A percentile compares a stretch with the other conserved stretches of the same genome.
These are phyloP conservation scores for Drosophila fuyamai DNA, from an alignment of 1,140 invertebrate genomes.

Conservation along the genomic window DNA sequence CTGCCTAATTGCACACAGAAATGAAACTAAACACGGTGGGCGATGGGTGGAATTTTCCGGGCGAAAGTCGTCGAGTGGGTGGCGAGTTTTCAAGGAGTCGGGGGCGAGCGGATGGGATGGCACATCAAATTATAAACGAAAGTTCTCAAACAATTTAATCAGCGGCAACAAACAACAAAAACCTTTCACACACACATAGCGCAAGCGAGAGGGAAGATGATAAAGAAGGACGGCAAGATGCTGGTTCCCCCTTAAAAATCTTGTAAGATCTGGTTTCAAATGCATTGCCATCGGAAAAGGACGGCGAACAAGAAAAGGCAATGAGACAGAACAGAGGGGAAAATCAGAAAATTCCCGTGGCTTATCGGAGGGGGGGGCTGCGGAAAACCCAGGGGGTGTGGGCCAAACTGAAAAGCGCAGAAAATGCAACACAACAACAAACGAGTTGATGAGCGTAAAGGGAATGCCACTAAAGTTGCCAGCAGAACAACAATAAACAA, in stretches of 20 bases:
- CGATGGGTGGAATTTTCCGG: constrained; percentile 26
- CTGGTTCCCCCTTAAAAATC: constrained; percentile 58
- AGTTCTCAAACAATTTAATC: constrained; percentile 77
- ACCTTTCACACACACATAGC: constrained; percentile 36
- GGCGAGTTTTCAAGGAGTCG: constrained; percentile 13
- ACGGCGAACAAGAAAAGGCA: constrained; percentile 30
- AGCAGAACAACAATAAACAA: constrained; percentile 11
- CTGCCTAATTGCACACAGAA: constrained; percentile 63
- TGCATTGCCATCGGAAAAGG: constrained; percentile 51
- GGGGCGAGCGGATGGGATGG: constrained; percentile 26
- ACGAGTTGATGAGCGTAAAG: constrained; percentile 59
- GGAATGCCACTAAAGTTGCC: constrained; percentile 38
- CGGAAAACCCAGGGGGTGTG: not conserved
- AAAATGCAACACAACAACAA: constrained; percentile 48
- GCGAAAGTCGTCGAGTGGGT: constrained; percentile 26
- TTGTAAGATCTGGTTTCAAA: constrained; percentile 67
- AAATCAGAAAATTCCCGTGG: constrained; percentile 7
- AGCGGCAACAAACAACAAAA: constrained; percentile 63
- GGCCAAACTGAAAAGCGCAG: constrained; percentile 60
- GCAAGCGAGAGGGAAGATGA: not conserved
- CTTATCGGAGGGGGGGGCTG: not conserved
- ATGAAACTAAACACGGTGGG: constrained; percentile 38
- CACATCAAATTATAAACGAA: constrained; percentile 75
- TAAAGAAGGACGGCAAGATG: constrained; percentile 21
- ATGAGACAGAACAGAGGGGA: constrained; percentile 46